These are phyloP conservation scores for Eublepharis macularius DNA, from an alignment of 2,113 vertebrate genomes.

Conservation along the genomic window DNA sequence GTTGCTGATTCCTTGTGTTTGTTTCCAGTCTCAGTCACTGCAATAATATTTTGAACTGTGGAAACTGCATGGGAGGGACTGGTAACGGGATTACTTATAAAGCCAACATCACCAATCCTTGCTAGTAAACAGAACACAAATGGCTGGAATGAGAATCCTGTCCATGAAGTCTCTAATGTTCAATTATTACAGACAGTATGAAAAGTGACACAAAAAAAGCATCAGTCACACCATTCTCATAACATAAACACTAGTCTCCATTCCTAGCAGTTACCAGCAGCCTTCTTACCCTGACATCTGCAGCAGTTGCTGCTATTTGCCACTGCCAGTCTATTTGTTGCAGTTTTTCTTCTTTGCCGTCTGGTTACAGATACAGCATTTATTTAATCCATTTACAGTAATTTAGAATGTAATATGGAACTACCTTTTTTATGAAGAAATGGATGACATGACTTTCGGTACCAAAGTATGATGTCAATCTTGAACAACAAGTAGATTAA, in stretches of 20 bases:
- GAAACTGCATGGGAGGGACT: background rate
- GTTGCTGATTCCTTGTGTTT: background rate
- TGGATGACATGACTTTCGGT: slow-evolving; percentile 74
- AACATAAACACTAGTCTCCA: background rate
- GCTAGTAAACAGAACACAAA: background rate
- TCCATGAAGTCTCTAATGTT: too few species aligned
- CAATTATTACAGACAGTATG: background rate
- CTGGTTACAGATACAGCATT: too few species aligned
- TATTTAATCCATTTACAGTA: too few species aligned
- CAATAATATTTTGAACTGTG: background rate
- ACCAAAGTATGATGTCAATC: slow-evolving; percentile 83
- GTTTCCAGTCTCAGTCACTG: background rate
- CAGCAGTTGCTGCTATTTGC: background rate
- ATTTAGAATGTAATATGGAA: background rate
- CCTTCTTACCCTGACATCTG: background rate
- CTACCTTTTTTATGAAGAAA: slow-evolving; percentile 80
- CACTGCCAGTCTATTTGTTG: background rate
- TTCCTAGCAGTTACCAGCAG: background rate
- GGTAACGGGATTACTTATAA: background rate
- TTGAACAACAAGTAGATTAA: slow-evolving; percentile 78
- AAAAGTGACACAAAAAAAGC: background rate
- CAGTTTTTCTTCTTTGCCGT: too few species aligned
- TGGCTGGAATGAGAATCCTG: background rate
- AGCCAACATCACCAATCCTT: background rate
- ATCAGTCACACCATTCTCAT: background rate